phyloP scores from a whole-genome alignment of 2,888 invertebrate genomes.

The Torymus tubicola region DNA sequence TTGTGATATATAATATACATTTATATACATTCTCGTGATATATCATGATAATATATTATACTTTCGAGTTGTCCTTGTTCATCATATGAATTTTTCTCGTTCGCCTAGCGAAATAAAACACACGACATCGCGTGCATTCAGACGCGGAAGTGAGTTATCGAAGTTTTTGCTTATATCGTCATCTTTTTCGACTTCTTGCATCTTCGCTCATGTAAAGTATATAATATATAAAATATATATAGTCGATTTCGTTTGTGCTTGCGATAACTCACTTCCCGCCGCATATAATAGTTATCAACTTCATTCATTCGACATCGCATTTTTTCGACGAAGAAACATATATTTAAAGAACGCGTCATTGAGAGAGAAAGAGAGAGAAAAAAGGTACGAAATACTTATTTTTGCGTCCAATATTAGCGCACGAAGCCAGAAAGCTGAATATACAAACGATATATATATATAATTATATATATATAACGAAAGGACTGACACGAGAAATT shows the following conservation, averaged over 20 bases:
- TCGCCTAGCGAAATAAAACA: neutral
- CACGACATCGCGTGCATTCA: neutral
- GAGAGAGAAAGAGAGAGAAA: neutral
- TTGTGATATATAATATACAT: slow-evolving; percentile 20
- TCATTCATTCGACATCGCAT: neutral
- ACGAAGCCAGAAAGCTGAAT: neutral
- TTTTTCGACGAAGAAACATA: slow-evolving; percentile 19
- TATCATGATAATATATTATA: neutral
- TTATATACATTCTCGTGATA: neutral
- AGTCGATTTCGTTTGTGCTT: too few relatives aligned
- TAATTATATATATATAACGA: neutral
- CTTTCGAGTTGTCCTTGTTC: slow-evolving; percentile 26
- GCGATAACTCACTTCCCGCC: slow-evolving; percentile 12
- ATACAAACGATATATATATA: slow-evolving; percentile 1
- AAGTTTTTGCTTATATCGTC: neutral
- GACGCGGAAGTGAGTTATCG: slow-evolving; percentile 10
- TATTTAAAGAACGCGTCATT: too few relatives aligned
- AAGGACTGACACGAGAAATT: slow-evolving; percentile 26
- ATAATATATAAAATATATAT: too few relatives aligned
- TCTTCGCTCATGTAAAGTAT: too few relatives aligned
- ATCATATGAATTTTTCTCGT: slow-evolving; percentile 7
- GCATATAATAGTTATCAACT: neutral
- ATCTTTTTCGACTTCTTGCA: too few relatives aligned
- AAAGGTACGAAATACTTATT: slow-evolving; percentile 36
- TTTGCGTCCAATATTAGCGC: slow-evolving; percentile 28